phyloP scores from a whole-genome alignment of 37 sponge, comb jelly and placozoan species.

The Amphimedon queenslandica region DNA sequence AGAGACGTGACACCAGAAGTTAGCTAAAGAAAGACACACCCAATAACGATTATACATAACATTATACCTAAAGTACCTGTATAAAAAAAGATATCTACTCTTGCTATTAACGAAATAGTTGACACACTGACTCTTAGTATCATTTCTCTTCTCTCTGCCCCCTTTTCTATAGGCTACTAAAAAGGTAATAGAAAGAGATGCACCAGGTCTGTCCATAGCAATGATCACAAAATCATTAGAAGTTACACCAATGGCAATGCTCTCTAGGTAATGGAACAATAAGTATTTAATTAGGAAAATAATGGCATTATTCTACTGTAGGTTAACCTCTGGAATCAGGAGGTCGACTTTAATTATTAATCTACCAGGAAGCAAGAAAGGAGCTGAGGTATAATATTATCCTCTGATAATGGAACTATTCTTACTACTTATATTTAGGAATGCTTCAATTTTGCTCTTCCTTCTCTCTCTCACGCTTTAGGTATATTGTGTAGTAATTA shows the following conservation, averaged over 20 bases:
- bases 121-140: too few relatives aligned
- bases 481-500: constrained; percentile 31
- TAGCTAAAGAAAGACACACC: too few relatives aligned
- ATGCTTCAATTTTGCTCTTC: constrained; percentile 67
- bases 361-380: constrained; percentile 94
- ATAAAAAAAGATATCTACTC: too few relatives aligned
- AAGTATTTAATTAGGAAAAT: not conserved
- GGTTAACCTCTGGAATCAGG: constrained; percentile 80
- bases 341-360: constrained; percentile 75
- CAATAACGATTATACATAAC: not conserved
- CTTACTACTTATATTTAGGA: constrained; percentile 34
- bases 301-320: constrained; percentile 4
- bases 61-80: too few relatives aligned
- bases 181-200: constrained; percentile 77
- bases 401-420: not conserved
- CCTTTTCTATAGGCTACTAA: constrained; percentile 59
- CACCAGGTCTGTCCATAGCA: constrained; percentile 76
- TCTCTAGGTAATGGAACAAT: constrained; percentile 72
- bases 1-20: constrained; percentile 97
- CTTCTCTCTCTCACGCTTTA: constrained; percentile 82
- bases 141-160: too few relatives aligned
- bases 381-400: constrained; percentile 43
- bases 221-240: constrained; percentile 79
- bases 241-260: constrained; percentile 92
- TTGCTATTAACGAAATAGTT: too few relatives aligned